A percentile compares a stretch with the other conserved stretches of the same genome.
Conservation (phyloP, 92 coral and sea anemone species). For the Siderastrea siderea region DNA sequence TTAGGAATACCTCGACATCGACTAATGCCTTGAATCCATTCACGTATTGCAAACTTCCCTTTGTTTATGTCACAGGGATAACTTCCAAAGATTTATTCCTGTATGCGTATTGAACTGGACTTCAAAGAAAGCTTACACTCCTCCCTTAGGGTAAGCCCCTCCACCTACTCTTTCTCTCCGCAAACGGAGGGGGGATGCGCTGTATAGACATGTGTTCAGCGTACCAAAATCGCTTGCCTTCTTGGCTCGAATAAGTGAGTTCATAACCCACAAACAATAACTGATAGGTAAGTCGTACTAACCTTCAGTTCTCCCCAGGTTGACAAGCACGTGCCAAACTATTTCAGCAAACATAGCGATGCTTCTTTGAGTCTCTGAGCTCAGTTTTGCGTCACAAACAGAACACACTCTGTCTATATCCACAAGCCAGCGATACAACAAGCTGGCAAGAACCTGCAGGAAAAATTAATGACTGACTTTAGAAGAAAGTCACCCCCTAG, state of each 20-base stretch:
- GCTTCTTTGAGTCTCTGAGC: conserved; percentile 59
- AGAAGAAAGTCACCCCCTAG: background rate
- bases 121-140: too few species aligned
- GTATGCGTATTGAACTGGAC: too few species aligned
- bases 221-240: background rate
- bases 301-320: conserved; percentile 48
- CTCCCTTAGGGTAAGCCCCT: too few species aligned
- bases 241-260: too few species aligned
- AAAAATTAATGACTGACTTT: background rate
- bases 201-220: too few species aligned
- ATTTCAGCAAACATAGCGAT: conserved; percentile 78
- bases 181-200: too few species aligned
- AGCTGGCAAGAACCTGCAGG: conserved; percentile 78
- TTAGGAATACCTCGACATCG: too few species aligned
- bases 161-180: too few species aligned
- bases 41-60: too few species aligned
- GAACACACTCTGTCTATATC: conserved; percentile 66
- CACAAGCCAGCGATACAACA: conserved; percentile 84
- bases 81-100: too few species aligned
- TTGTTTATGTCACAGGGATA: too few species aligned
- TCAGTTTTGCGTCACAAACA: conserved; percentile 55
- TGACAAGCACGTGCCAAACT: conserved; percentile 83
- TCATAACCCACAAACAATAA: background rate
- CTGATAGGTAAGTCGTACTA: background rate
- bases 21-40: too few species aligned